Evolutionary conservation across 2,797 vertebrate species (phyloP), one percentile per base, ranked within the genome.

Genomic region (Eulemur rubriventer): DNA sequence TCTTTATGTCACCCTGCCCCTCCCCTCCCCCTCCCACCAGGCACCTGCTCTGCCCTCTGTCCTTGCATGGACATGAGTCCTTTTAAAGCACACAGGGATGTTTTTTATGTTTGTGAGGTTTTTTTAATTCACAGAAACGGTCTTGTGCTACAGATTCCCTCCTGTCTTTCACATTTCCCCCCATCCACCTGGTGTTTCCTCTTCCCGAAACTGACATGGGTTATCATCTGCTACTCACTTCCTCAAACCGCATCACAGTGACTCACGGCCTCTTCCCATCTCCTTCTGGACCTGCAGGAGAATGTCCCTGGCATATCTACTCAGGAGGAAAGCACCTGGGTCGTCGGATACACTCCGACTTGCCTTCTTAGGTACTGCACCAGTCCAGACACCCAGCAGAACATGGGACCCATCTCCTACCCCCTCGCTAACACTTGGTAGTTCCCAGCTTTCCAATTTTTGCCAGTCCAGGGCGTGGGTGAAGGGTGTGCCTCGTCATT

Each of bases 321-420:
- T 0, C n/a, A 81, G 57, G 81, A 67, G 20, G 17, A 43, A n/a
- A 5, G 24, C 13, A 24, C 9, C 28, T 5, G 16, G 50, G 18
- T 13, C 50, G 0, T 11, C 4, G 1, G 61, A 65, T 26, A 48
- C 6, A 0, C 20, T 6, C 57, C 67, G n/a, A 14, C 69, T 50
- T 26, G 11, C 35, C 0, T 43, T 30, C 65, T 46, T 18, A 16
- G 59, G 50, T 30, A 18, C 73, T n/a, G 59, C 2, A 9, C 63
- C 33, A 4, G 43, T 41, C 26, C 55, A 26, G 61, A 7, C 26
- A 8, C 38, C 52, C 48, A 38, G 52, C 55, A 30, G 80, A 28
- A n/a, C 5, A 4, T 2, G 1, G 30, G 2, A 28, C 17, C 67
- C 14, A 0, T 26, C 59, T 4, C 35, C 30, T 28, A 52, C 52